These are phyloP conservation scores for western clawed frog (Xenopus tropicalis) DNA, from an alignment of 2,113 vertebrate genomes.

Conservation along the genomic window UCB_Xtro_10.0 CM004452.2:11971001-11971500, in stretches of 20 bases:
- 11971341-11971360: slow-evolving; percentile 41
- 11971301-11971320: slow-evolving; percentile 27
- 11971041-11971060: too few relatives aligned
- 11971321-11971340: slow-evolving; percentile 30
- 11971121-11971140: too few relatives aligned
- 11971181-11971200: too few relatives aligned
- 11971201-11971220: too few relatives aligned
- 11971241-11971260: slow-evolving; percentile 13
- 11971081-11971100: too few relatives aligned
- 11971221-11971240: not conserved
- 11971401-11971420: slow-evolving; percentile 27
- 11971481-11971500: slow-evolving; percentile 54
- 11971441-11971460: slow-evolving; percentile 33
- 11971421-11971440: slow-evolving; percentile 32
- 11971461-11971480: slow-evolving; percentile 50
- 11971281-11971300: slow-evolving; percentile 38
- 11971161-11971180: too few relatives aligned
- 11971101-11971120: too few relatives aligned
- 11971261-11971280: slow-evolving; percentile 22
- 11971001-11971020: too few relatives aligned
- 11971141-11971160: too few relatives aligned
- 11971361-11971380: slow-evolving; percentile 13
- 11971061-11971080: too few relatives aligned
- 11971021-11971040: too few relatives aligned
- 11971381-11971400: slow-evolving; percentile 31